phyloP scores from a whole-genome alignment of 1,140 invertebrate genomes.

The Orchesella cincta region DNA sequence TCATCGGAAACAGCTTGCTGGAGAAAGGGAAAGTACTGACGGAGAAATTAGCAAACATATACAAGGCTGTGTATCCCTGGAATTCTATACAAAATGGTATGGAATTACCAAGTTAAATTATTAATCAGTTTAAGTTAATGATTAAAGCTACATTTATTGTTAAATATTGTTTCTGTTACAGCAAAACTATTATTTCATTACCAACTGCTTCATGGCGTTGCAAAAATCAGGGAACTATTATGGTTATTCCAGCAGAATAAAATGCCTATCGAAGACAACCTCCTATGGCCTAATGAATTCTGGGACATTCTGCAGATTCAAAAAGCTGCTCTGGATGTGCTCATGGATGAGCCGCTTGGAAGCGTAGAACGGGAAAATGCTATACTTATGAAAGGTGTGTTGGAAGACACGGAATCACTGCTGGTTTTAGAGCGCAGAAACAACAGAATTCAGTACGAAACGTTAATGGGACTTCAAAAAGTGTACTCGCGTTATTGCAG shows the following conservation, averaged over 20 bases:
- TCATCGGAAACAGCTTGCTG: neutral
- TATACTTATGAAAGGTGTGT: neutral
- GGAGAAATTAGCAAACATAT: neutral
- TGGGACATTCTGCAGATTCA: constrained; percentile 8
- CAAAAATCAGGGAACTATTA: neutral
- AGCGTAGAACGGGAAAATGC: constrained; percentile 21
- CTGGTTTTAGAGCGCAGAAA: neutral
- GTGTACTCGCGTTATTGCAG: constrained; percentile 18
- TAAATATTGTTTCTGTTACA: too few species aligned
- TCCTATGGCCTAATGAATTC: constrained; percentile 1
- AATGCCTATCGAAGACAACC: neutral
- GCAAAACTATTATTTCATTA: constrained; percentile 3
- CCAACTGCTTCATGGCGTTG: constrained; percentile 11
- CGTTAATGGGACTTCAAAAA: neutral
- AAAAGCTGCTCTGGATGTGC: neutral
- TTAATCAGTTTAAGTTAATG: too few species aligned
- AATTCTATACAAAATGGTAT: constrained; percentile 11
- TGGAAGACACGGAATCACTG: constrained; percentile 6
- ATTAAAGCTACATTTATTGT: too few species aligned
- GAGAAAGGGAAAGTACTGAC: neutral
- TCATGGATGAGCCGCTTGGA: constrained; percentile 4
- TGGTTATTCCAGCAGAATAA: neutral
- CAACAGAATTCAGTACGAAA: constrained; percentile 13
- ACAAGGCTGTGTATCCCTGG: neutral
- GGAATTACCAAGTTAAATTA: neutral